phyloP scores from a whole-genome alignment of 1,140 invertebrate genomes.

The Nylanderia fulva region DNA sequence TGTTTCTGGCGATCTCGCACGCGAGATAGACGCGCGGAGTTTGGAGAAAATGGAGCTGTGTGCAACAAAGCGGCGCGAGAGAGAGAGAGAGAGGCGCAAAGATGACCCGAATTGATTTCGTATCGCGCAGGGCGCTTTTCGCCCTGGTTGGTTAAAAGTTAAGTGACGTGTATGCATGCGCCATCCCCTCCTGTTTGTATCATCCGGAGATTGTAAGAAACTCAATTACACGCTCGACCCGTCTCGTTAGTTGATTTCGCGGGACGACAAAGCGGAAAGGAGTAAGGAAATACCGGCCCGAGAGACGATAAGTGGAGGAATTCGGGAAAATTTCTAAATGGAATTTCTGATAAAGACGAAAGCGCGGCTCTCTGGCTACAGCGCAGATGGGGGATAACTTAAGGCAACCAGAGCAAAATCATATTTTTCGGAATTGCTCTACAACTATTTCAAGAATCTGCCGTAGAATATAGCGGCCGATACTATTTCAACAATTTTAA shows the following conservation, averaged over 20 bases:
- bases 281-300: slow-evolving; percentile 28
- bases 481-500: slow-evolving; percentile 52
- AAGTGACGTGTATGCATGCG: neutral
- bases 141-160: slow-evolving; percentile 40
- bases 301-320: slow-evolving; percentile 48
- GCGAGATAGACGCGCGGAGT: slow-evolving; percentile 55
- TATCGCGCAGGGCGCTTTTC: slow-evolving; percentile 50
- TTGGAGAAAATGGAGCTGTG: slow-evolving; percentile 53
- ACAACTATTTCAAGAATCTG: slow-evolving; percentile 46
- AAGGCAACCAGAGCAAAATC: slow-evolving; percentile 42
- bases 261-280: slow-evolving; percentile 40
- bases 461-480: neutral
- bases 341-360: slow-evolving; percentile 56
- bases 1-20: slow-evolving; percentile 55
- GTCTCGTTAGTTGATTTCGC: slow-evolving; percentile 48
- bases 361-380: slow-evolving; percentile 20
- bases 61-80: slow-evolving; percentile 31
- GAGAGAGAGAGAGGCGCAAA: slow-evolving; percentile 18
- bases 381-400: slow-evolving; percentile 16
- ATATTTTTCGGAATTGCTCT: slow-evolving; percentile 48
- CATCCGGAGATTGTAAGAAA: slow-evolving; percentile 47
- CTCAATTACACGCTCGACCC: slow-evolving; percentile 35
- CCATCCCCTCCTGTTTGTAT: slow-evolving; percentile 16
- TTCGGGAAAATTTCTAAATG: slow-evolving; percentile 58
- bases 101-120: slow-evolving; percentile 70